Evolutionary conservation across 1,140 invertebrate genomes (phyloP).

Genomic region (Macrocentrus cingulum): DNA sequence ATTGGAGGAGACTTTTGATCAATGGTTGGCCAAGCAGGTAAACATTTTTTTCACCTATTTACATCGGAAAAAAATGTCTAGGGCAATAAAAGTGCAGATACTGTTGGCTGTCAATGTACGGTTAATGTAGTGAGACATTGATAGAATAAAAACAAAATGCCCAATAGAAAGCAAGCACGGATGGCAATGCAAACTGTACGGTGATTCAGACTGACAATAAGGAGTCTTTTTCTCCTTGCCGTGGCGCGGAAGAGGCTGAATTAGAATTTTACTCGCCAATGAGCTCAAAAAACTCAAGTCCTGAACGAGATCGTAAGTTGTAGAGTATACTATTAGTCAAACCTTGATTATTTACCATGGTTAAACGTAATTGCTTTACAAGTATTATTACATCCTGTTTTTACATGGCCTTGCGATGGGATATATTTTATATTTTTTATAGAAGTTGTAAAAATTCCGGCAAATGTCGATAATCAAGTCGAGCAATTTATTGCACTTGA

Average conservation of each 20-base stretch:
- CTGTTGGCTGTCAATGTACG: background rate
- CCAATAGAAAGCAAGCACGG: slow-evolving; percentile 10
- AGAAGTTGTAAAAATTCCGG: no score
- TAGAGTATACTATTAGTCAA: slow-evolving; percentile 1
- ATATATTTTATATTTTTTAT: no score
- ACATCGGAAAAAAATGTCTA: no score
- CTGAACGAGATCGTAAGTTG: slow-evolving; percentile 43
- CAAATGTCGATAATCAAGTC: no score
- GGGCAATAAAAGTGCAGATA: no score
- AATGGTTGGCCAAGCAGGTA: no score
- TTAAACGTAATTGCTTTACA: no score
- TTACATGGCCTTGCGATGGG: no score
- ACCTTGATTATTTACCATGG: no score
- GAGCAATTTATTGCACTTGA: slow-evolving; percentile 17
- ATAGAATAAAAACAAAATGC: background rate
- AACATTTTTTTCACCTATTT: no score
- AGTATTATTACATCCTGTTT: background rate
- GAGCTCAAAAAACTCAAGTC: slow-evolving; percentile 45
- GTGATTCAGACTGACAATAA: slow-evolving; percentile 30
- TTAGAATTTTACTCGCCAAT: slow-evolving; percentile 45
- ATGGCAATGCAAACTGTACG: slow-evolving; percentile 18
- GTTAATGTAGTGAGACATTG: background rate
- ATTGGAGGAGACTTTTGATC: no score
- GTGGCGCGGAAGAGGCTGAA: slow-evolving; percentile 39
- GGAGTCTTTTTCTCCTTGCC: slow-evolving; percentile 36